phyloP scores from a whole-genome alignment of 2,797 vertebrate genomes.

The Acipenser transmontanus region DNA sequence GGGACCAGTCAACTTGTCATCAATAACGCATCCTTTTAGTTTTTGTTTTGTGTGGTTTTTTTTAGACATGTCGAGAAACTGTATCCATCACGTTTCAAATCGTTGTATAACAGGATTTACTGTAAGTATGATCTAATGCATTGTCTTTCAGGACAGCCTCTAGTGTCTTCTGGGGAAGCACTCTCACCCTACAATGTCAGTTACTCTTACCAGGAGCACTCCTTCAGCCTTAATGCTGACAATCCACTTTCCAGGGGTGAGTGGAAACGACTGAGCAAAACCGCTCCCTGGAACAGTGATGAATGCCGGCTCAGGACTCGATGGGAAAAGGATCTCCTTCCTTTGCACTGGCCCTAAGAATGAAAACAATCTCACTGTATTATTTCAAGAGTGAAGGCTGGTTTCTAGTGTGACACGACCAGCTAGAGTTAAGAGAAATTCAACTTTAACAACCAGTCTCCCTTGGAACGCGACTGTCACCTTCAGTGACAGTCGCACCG shows the following conservation, averaged over 20 bases:
- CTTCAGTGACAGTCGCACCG: too few relatives aligned
- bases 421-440: too few relatives aligned
- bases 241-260: constrained; percentile 74
- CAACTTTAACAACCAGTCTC: too few relatives aligned
- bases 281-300: constrained; percentile 77
- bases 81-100: too few relatives aligned
- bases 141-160: background rate
- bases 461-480: too few relatives aligned
- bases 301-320: constrained; percentile 72
- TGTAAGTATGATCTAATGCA: background rate
- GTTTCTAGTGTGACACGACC: background rate
- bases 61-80: too few relatives aligned
- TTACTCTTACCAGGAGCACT: constrained; percentile 79
- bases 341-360: constrained; percentile 66
- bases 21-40: too few relatives aligned
- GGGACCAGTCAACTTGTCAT: too few relatives aligned
- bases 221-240: constrained; percentile 73
- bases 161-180: too few relatives aligned
- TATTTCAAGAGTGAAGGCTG: background rate
- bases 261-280: constrained; percentile 68
- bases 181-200: background rate
- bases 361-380: background rate
- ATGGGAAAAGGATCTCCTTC: constrained; percentile 75
- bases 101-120: background rate
- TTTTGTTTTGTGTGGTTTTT: too few relatives aligned